Conservation (phyloP, 2,888 invertebrate species). For the Esperia sulphurella region DNA sequence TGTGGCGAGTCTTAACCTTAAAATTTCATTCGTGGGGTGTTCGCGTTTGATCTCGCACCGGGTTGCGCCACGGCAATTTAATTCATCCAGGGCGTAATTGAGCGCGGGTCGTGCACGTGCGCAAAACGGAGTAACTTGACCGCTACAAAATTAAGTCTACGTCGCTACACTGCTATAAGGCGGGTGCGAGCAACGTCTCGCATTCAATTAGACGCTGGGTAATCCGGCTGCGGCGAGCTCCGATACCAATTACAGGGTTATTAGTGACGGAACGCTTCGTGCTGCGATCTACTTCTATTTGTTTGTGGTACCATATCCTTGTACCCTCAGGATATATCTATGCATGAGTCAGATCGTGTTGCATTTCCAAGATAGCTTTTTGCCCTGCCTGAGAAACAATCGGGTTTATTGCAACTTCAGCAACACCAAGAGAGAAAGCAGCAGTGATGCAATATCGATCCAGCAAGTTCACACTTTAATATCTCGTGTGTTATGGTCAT, state of each 20-base stretch:
- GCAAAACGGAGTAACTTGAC: slow-evolving; percentile 66
- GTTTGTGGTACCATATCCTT: no score
- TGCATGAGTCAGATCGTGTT: no score
- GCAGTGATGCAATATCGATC: no score
- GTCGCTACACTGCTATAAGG: slow-evolving; percentile 35
- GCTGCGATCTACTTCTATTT: slow-evolving; percentile 16
- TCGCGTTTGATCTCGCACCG: slow-evolving; percentile 59
- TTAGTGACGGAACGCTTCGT: slow-evolving; percentile 63
- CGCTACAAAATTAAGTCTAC: slow-evolving; percentile 64
- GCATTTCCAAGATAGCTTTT: no score
- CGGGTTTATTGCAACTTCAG: no score
- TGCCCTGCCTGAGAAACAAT: no score
- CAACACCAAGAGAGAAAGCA: no score
- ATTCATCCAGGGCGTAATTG: slow-evolving; percentile 66
- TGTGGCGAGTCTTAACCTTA: slow-evolving; percentile 38
- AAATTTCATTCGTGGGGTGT: slow-evolving; percentile 4
- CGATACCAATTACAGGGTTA: slow-evolving; percentile 78
- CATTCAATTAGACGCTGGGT: slow-evolving; percentile 79
- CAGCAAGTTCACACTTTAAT: no score
- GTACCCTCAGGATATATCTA: no score
- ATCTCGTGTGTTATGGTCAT: no score
- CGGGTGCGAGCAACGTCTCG: slow-evolving; percentile 58
- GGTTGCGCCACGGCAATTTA: slow-evolving; percentile 52
- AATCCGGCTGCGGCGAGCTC: slow-evolving; percentile 75
- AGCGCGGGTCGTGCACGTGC: slow-evolving; percentile 56